Conservation (phyloP, 2,113 vertebrate species). For the Lophura nycthemera region DNA sequence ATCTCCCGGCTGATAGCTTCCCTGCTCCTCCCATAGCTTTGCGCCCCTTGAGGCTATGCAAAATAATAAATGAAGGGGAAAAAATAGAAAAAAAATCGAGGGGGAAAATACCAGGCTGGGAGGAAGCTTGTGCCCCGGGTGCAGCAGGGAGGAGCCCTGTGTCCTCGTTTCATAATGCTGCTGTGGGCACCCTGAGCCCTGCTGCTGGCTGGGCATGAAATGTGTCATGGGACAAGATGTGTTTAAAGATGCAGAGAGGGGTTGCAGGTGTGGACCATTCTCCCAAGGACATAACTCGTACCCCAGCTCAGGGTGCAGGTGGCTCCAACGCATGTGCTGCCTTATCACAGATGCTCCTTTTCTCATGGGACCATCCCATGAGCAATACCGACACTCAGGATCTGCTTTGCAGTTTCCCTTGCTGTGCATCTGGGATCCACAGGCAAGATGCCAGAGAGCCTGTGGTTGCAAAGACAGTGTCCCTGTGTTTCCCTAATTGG, state of each 20-base stretch:
- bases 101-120: constrained; percentile 53
- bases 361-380: background rate
- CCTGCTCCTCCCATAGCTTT: constrained; percentile 35
- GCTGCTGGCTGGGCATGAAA: background rate
- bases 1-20: constrained; percentile 62
- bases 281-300: background rate
- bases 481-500: background rate
- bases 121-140: background rate
- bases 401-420: constrained; percentile 19
- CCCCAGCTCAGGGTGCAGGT: background rate
- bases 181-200: accelerated
- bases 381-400: background rate
- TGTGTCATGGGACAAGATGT: background rate
- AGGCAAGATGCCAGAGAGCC: background rate
- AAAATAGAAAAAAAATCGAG: background rate
- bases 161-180: background rate
- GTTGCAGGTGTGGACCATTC: background rate
- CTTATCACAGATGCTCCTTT: background rate
- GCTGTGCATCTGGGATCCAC: background rate
- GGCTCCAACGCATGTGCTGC: background rate
- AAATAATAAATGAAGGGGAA: background rate
- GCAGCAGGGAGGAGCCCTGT: background rate
- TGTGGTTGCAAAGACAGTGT: background rate
- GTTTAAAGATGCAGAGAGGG: background rate
- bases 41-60: constrained; percentile 9